These are phyloP conservation scores for Actinemys pallida DNA, from an alignment of 2,113 vertebrate genomes.

Conservation along the genomic window DNA sequence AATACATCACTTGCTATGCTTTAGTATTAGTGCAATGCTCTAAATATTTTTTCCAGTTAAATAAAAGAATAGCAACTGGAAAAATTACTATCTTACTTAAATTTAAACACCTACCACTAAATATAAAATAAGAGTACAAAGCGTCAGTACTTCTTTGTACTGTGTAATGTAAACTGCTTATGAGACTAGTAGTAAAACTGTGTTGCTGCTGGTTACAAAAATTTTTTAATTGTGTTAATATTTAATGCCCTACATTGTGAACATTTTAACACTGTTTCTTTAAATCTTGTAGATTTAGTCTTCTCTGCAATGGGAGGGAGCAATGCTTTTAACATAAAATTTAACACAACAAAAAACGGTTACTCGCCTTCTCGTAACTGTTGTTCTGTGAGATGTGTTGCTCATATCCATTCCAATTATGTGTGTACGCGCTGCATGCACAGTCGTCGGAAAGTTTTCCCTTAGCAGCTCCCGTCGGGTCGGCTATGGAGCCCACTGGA, in stretches of 20 bases:
- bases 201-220: neutral
- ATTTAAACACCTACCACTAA: neutral
- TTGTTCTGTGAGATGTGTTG: too few relatives aligned
- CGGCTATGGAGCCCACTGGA: too few relatives aligned
- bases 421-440: too few relatives aligned
- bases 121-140: neutral
- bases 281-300: neutral
- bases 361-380: too few relatives aligned
- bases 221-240: neutral
- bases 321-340: neutral
- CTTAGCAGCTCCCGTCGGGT: too few relatives aligned
- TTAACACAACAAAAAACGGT: neutral
- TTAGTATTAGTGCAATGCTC: neutral
- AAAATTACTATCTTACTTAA: neutral
- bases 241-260: neutral
- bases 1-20: fast-evolving
- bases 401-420: too few relatives aligned
- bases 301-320: neutral
- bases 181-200: neutral
- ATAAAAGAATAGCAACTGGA: neutral
- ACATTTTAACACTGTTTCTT: neutral
- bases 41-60: neutral
- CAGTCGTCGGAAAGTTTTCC: too few relatives aligned
- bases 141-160: neutral
- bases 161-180: neutral